Evolutionary conservation across 2,113 vertebrate species (phyloP).

Genomic region (Motacilla tschutschensis): DNA sequence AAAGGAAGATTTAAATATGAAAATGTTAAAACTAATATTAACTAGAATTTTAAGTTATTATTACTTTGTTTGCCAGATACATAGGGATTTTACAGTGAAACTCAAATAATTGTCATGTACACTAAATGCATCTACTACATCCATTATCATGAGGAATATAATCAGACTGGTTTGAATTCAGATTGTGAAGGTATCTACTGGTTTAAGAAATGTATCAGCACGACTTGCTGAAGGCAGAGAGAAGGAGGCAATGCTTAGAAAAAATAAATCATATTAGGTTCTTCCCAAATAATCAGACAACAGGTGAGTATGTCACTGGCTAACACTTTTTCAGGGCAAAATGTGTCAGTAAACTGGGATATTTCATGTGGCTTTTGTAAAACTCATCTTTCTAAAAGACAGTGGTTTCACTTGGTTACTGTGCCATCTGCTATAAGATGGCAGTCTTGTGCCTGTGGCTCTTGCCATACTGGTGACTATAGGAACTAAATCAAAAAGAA

Average conservation of each 20-base stretch:
- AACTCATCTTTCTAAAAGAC: not conserved
- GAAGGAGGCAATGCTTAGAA: not conserved
- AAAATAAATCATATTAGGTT: not conserved
- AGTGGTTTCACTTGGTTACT: not conserved
- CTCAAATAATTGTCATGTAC: not conserved
- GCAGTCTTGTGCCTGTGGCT: not conserved
- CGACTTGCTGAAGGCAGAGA: not conserved
- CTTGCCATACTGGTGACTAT: not conserved
- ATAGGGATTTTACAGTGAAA: not conserved
- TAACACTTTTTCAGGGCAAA: not conserved
- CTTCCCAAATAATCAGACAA: not conserved
- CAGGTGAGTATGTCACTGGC: not conserved
- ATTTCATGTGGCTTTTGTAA: not conserved
- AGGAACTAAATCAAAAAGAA: not conserved
- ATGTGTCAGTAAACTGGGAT: not conserved
- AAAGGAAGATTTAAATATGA: not conserved
- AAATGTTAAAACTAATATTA: not conserved
- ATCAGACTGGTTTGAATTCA: not conserved
- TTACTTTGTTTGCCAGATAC: not conserved
- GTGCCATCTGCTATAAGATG: not conserved
- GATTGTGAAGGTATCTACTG: not conserved
- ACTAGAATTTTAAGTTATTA: not conserved
- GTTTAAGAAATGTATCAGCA: not conserved
- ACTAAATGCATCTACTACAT: not conserved
- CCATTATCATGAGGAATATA: not conserved